Evolutionary conservation across 2,888 invertebrate genomes (phyloP), one percentile per base, ranked within the genome.

Genomic region (Erebia ligea): DNA sequence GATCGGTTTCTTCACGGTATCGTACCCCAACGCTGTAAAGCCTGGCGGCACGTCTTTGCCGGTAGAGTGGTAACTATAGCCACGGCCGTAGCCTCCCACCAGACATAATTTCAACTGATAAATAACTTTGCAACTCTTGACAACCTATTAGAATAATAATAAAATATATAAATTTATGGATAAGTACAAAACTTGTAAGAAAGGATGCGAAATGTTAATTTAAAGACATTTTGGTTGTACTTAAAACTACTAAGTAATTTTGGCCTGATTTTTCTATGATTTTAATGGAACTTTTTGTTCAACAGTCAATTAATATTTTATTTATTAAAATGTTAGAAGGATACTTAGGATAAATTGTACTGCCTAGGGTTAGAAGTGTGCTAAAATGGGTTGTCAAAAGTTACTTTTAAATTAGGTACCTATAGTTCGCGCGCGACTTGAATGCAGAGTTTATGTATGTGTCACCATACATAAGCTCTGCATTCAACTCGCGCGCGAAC

Each of bases 241-340:
- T 4, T 42, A 59, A 40, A n/a, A 59, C 59, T 59, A 61, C 45
- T 62, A 62, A 62, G 61, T 62, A 45, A 45, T 45, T 17, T 21
- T 45, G 61, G 61, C 61, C 61, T 45, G 61, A 45, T 13, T 8
- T 48, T 45, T 62, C 9, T n/a, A 17, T 10, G 34, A 34, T 17
- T 40, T 40, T 40, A 34, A 40, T 10, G 40, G 15, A 40, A 40
- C 9, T n/a, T 8, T 40, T 59, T 40, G 34, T 34, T 57, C 6
- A 15, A 21, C 13, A 34, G 17, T 19, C 5, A 13, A 50, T 50
- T 6, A n/a, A 50, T 52, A 45, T 11, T 45, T 45, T 45, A 11
- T 11, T 2, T 45, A 3, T 25, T 25, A 25, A 3, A 25, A 25
- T 25, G 2, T 34, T 34, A 34, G 34, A 5, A 34, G 34, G 34